Evolutionary conservation across 1,140 invertebrate genomes (phyloP).

Genomic region (Watersipora subatra): DNA sequence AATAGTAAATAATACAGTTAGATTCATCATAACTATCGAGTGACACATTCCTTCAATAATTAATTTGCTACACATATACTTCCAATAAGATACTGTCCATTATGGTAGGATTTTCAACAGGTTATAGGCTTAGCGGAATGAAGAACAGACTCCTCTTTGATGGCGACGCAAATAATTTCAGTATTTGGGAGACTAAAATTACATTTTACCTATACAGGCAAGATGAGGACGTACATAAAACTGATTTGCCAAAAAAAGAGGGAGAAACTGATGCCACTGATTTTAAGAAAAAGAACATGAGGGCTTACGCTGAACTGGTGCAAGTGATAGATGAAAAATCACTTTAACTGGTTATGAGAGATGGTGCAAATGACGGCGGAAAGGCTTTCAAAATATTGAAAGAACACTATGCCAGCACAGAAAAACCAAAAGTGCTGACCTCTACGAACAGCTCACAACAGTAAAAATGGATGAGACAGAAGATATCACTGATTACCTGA

Average conservation of each 20-base stretch:
- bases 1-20: no score
- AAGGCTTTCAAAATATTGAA: not conserved
- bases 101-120: not conserved
- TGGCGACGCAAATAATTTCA: not conserved
- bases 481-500: not conserved
- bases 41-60: no score
- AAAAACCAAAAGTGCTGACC: not conserved
- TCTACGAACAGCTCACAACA: not conserved
- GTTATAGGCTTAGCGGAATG: not conserved
- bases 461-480: not conserved
- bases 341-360: not conserved
- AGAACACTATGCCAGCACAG: not conserved
- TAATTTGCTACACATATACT: no score
- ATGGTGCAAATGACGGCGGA: not conserved
- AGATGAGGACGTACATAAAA: no score
- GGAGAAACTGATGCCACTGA: not conserved
- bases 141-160: not conserved
- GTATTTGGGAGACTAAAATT: not conserved
- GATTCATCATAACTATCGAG: no score
- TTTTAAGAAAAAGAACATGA: not conserved
- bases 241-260: not conserved
- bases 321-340: not conserved
- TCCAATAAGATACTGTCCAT: no score
- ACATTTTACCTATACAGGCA: not conserved
- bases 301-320: not conserved